Conservation (phyloP, 2,888 invertebrate genomes). For the Drosophila yooni region DNA sequence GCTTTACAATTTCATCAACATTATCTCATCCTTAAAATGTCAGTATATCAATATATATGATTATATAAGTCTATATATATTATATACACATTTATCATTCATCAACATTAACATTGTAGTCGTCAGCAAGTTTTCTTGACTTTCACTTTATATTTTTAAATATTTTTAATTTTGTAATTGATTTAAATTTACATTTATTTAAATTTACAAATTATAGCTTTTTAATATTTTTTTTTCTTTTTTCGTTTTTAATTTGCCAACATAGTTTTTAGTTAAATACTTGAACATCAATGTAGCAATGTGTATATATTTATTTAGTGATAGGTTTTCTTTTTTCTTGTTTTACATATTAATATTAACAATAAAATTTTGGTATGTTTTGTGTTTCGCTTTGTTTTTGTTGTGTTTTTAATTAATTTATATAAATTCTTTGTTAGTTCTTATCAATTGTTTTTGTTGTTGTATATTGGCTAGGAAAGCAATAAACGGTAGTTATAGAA, state of each 20-base stretch:
- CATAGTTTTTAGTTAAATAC: conserved; percentile 42
- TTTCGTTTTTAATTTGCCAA: background rate
- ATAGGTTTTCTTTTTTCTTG: conserved; percentile 23
- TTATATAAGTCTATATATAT: conserved; percentile 33
- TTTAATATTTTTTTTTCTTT: conserved; percentile 2
- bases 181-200: conserved; percentile 37
- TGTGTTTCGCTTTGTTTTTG: conserved; percentile 61
- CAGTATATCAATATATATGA: conserved; percentile 11
- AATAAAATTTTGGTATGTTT: conserved; percentile 75
- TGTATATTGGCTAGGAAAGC: conserved; percentile 68
- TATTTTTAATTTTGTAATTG: conserved; percentile 24
- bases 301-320: conserved; percentile 29
- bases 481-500: conserved; percentile 17
- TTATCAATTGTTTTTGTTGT: conserved; percentile 33
- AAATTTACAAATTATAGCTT: conserved; percentile 21
- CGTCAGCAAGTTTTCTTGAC: conserved; percentile 48
- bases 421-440: conserved; percentile 66
- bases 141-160: conserved; percentile 31
- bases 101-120: conserved; percentile 45
- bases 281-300: conserved; percentile 38
- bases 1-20: conserved; percentile 82
- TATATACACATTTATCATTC: conserved; percentile 22
- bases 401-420: conserved; percentile 39
- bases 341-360: conserved; percentile 43
- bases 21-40: conserved; percentile 39